Evolutionary conservation across 2,113 vertebrate genomes (phyloP).

Genomic region (Podarcis cretensis): DNA sequence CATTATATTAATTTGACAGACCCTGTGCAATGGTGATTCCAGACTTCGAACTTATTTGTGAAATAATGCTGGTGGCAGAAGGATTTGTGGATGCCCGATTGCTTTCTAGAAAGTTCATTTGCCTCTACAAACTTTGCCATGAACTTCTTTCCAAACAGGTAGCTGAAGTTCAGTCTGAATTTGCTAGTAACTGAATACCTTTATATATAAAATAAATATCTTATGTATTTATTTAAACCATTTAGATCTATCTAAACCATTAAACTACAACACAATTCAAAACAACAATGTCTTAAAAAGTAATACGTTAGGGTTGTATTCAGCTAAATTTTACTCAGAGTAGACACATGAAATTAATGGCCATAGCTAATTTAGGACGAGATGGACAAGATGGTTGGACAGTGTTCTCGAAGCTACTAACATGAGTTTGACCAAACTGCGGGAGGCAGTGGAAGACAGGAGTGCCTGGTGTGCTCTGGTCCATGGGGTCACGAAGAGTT

Average conservation of each 20-base stretch:
- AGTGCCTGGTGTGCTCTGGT: too few relatives aligned
- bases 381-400: too few relatives aligned
- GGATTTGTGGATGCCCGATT: constrained; percentile 79
- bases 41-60: constrained; percentile 83
- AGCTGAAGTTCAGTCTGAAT: constrained; percentile 20
- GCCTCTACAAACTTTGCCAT: constrained; percentile 79
- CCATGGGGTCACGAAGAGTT: too few relatives aligned
- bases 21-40: constrained; percentile 81
- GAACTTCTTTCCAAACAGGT: constrained; percentile 83
- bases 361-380: too few relatives aligned
- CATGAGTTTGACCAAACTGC: too few relatives aligned
- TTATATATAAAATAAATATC: neutral
- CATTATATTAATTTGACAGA: constrained; percentile 50
- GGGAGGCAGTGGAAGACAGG: too few relatives aligned
- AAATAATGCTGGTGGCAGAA: constrained; percentile 81
- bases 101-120: constrained; percentile 82
- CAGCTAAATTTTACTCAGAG: too few relatives aligned
- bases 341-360: too few relatives aligned
- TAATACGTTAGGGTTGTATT: too few relatives aligned
- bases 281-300: neutral
- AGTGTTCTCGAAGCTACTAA: too few relatives aligned
- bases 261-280: neutral
- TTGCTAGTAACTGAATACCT: constrained; percentile 33
- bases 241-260: too few relatives aligned
- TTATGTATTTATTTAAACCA: neutral